These are phyloP conservation scores for Tenthredo scrophulariae DNA, from an alignment of 2,888 invertebrate genomes.

Conservation along the genomic window DNA sequence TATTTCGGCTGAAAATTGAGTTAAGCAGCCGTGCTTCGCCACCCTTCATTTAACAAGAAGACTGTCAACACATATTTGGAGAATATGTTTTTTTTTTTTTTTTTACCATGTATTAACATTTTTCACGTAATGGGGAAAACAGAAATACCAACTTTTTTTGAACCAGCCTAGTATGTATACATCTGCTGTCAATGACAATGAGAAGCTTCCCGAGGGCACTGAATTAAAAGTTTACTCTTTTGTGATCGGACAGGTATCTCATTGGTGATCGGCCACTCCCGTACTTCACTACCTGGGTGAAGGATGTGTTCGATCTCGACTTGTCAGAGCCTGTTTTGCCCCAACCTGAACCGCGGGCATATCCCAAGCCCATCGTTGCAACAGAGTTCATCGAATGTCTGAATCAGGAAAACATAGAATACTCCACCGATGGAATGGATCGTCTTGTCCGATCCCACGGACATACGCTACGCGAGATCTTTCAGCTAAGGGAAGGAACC, in stretches of 20 bases:
- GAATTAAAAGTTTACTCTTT: neutral
- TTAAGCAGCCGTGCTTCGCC: neutral
- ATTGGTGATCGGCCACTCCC: slow-evolving; percentile 88
- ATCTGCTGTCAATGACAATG: neutral
- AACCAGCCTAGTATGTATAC: no score
- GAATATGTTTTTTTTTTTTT: no score
- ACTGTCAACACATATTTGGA: neutral
- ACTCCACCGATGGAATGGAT: slow-evolving; percentile 89
- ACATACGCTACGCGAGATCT: slow-evolving; percentile 95
- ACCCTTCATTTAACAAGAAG: neutral
- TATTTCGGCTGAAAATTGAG: no score
- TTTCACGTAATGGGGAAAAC: no score
- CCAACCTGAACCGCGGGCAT: slow-evolving; percentile 82
- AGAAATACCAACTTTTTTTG: no score
- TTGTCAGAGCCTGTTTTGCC: slow-evolving; percentile 77
- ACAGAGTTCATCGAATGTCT: slow-evolving; percentile 82
- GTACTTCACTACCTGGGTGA: slow-evolving; percentile 90
- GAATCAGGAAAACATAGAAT: slow-evolving; percentile 79
- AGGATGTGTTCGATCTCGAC: slow-evolving; percentile 85
- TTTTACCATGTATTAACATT: no score
- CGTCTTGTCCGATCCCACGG: slow-evolving; percentile 94
- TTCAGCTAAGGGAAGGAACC: slow-evolving; percentile 85
- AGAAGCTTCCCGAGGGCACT: neutral
- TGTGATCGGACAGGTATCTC: slow-evolving; percentile 83
- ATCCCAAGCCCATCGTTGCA: slow-evolving; percentile 85